Base-by-base conservation (phyloP, 2,888 invertebrate species). In the Diachrysia chrysitis region DNA sequence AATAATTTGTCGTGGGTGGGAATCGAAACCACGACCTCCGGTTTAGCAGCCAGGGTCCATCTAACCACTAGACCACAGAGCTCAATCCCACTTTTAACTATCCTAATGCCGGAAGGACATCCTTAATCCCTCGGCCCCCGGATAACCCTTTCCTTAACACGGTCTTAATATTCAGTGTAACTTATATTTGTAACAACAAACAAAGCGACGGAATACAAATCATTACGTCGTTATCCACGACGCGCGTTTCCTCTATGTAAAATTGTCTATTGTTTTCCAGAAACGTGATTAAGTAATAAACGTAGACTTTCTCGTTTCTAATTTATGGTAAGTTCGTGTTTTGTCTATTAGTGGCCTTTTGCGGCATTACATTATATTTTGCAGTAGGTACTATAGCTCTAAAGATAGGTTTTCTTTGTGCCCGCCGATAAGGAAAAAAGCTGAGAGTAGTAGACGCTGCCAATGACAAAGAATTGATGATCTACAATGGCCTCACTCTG, bases 281-380 rank as follows among this genome's bases (percentile, higher is more conserved):
- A 57, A 60, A 17, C 66, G 32, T 73, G 65, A 73, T 80, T 72
- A 68, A 79, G 61, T 80, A 68, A 64, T 76, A 58, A 25, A n/a
- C n/a, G n/a, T n/a, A 64, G 21, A 77, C 68, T 77, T 80, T 77
- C 77, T 62, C 48, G 35, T 37, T 56, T 54, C 63, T 58, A 51
- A 6, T 17, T 16, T 48, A 57, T 19, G 48, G 29, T 19, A 10
- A 10, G 17, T 14, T 16, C 19, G 17, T 59, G 12, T 7, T 59
- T 59, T 14, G 46, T 46, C 16, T 51, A 19, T 51, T 51, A 51
- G 12, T 48, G 19, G n/a, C 48, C 21, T 51, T 51, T 51, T 51
- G 48, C 10, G 21, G 19, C 0, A 21, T 3, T 21, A 51, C 48
- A 21, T 51, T 16, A n/a, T 42, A 42, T 42, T 48, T 51, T 54